Conservation (phyloP, 2,113 vertebrate species). For the Callionymus lyra region DNA sequence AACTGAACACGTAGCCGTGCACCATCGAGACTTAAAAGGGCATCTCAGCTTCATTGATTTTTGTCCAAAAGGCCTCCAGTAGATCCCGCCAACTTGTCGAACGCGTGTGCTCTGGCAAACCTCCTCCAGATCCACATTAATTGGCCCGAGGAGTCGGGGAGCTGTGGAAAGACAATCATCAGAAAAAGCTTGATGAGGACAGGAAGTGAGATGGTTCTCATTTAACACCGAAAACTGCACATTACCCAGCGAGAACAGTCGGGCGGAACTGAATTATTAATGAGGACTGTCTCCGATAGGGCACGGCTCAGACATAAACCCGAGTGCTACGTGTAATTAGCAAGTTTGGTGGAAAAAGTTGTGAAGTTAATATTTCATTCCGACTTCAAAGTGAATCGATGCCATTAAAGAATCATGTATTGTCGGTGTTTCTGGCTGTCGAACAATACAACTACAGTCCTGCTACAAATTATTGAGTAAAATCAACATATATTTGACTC, state of each 20-base stretch:
- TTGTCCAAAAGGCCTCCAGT: conserved; percentile 47
- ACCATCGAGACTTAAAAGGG: conserved; percentile 60
- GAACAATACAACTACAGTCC: too few relatives aligned
- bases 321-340: too few relatives aligned
- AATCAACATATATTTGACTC: too few relatives aligned
- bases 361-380: too few relatives aligned
- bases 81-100: conserved; percentile 42
- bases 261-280: conserved; percentile 47
- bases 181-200: conserved; percentile 64
- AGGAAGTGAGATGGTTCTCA: conserved; percentile 54
- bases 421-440: too few relatives aligned
- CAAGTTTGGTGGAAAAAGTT: too few relatives aligned
- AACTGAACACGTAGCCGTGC: conserved; percentile 36
- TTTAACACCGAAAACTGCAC: conserved; percentile 53
- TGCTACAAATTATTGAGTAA: too few relatives aligned
- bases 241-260: conserved; percentile 33
- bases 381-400: too few relatives aligned
- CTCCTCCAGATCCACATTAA: conserved; percentile 61
- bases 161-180: conserved; percentile 47
- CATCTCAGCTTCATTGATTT: conserved; percentile 63
- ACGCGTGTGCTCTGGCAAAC: conserved; percentile 49
- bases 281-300: conserved; percentile 44
- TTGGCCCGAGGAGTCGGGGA: conserved; percentile 60
- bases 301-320: conserved; percentile 15
- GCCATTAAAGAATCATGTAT: too few relatives aligned